A percentile compares a stretch with the other conserved stretches of the same genome.
Evolutionary conservation across 1,140 invertebrate genomes (phyloP).

Genomic region (Brachionus asplanchnoidis): DNA sequence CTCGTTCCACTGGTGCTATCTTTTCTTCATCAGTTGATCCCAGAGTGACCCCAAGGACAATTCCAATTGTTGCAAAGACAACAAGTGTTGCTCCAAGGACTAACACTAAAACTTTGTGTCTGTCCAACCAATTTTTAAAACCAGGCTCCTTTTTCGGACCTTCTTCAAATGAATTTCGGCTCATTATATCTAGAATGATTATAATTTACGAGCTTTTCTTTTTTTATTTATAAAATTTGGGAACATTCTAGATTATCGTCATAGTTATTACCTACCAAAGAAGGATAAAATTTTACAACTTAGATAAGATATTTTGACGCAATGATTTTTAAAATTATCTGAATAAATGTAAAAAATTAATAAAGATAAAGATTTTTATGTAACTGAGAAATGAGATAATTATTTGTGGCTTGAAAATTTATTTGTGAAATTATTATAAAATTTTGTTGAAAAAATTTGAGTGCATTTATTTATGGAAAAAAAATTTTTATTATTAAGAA

Average conservation of each 20-base stretch:
- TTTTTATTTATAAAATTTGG: background rate
- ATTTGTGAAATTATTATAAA: no score
- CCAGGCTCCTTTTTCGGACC: background rate
- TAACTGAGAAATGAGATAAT: background rate
- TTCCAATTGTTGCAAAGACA: background rate
- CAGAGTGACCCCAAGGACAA: background rate
- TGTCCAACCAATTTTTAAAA: background rate
- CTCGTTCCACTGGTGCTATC: background rate
- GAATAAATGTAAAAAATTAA: background rate
- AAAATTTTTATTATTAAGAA: no score
- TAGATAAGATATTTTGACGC: background rate
- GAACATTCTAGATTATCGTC: background rate
- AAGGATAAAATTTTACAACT: background rate
- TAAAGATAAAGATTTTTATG: background rate
- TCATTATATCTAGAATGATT: background rate
- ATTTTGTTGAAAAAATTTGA: no score
- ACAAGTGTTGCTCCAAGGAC: background rate
- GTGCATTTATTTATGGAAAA: no score
- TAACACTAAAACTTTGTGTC: conserved; percentile 2
- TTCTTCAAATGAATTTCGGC: background rate
- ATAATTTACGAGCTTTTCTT: background rate
- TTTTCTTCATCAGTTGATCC: background rate
- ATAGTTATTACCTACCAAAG: background rate
- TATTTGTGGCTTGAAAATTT: background rate
- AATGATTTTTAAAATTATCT: background rate